Evolutionary conservation across 2,888 invertebrate genomes (phyloP).

Genomic region (Bombyx huttoni): DNA sequence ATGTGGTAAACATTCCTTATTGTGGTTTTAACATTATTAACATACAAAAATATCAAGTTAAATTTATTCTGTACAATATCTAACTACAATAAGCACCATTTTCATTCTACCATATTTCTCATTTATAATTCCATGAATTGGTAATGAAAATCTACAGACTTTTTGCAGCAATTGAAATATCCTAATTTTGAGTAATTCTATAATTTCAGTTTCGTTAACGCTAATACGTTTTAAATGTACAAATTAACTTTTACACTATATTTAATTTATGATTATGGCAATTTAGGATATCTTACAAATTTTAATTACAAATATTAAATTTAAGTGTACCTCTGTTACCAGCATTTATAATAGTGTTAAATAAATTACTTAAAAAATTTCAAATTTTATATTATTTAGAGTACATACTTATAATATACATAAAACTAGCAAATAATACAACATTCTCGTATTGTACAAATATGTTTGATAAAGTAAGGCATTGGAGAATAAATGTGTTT

Average conservation of each 20-base stretch:
- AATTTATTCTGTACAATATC: slow-evolving; percentile 71
- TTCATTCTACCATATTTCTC: slow-evolving; percentile 43
- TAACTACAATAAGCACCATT: slow-evolving; percentile 70
- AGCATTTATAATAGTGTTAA: slow-evolving; percentile 42
- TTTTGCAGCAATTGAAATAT: background rate
- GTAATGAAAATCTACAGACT: slow-evolving; percentile 16
- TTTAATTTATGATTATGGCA: background rate
- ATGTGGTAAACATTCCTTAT: background rate
- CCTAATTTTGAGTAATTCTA: background rate
- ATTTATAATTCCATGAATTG: slow-evolving; percentile 27
- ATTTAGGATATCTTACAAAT: slow-evolving; percentile 9
- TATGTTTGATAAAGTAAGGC: no score
- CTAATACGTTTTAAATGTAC: background rate
- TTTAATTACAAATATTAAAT: slow-evolving; percentile 53
- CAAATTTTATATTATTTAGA: slow-evolving; percentile 6
- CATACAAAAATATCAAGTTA: slow-evolving; percentile 58
- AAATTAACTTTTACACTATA: slow-evolving; percentile 10
- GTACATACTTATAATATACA: slow-evolving; percentile 1
- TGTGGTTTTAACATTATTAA: slow-evolving; percentile 4
- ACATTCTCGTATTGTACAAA: background rate
- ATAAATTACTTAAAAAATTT: slow-evolving; percentile 20
- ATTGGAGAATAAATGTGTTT: no score
- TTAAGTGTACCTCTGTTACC: slow-evolving; percentile 67
- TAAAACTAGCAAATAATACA: background rate
- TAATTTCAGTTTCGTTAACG: background rate